phyloP scores from a whole-genome alignment of 2,113 vertebrate species.

The Trachemys scripta region DNA sequence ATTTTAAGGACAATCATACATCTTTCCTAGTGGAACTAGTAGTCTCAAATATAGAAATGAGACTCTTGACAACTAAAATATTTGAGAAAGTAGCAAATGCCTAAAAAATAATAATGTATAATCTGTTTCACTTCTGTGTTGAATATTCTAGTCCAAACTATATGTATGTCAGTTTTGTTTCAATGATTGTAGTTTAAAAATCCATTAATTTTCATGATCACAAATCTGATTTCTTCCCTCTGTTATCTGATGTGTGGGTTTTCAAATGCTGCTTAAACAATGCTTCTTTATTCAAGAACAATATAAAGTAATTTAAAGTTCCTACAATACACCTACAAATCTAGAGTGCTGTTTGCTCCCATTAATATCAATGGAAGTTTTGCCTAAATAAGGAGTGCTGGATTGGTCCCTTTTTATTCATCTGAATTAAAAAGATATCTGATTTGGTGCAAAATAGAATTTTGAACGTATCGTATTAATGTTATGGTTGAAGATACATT shows the following conservation, averaged over 20 bases:
- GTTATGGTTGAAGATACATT: not conserved
- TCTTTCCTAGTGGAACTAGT: slow-evolving; percentile 41
- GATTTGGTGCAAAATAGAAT: not conserved
- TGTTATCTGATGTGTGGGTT: not conserved
- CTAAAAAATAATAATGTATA: not conserved
- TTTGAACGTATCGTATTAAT: not conserved
- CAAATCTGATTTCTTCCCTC: not conserved
- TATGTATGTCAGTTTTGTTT: fast-evolving
- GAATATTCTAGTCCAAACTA: not conserved
- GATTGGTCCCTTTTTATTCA: not conserved
- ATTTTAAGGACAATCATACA: slow-evolving; percentile 58
- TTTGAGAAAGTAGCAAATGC: slow-evolving; percentile 30
- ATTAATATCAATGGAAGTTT: not conserved
- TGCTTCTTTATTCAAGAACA: not conserved
- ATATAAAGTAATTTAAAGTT: not conserved
- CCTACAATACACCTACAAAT: not conserved
- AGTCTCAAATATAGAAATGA: slow-evolving; percentile 70
- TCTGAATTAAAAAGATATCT: not conserved
- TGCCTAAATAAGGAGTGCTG: not conserved
- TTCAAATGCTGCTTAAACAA: not conserved
- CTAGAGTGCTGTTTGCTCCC: not conserved
- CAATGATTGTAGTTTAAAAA: not conserved
- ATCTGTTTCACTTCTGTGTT: slow-evolving; percentile 20
- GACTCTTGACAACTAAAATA: slow-evolving; percentile 36
- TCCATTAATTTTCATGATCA: not conserved